These are phyloP conservation scores for Tupaia tana DNA, from an alignment of 2,113 vertebrate species.

Conservation along the genomic window DNA sequence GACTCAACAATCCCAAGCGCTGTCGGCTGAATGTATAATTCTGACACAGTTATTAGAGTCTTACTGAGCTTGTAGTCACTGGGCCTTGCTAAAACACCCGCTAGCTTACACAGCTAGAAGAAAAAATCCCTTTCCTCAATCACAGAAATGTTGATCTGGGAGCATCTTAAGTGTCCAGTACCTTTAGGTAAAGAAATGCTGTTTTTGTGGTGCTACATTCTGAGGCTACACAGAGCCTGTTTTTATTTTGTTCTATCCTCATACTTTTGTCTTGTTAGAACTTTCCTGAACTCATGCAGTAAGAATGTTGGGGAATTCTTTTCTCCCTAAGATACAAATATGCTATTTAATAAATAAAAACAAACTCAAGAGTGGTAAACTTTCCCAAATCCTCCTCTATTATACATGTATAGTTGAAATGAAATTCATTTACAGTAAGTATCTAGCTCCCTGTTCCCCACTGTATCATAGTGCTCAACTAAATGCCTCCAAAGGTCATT, in stretches of 20 bases:
- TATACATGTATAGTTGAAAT: constrained; percentile 24
- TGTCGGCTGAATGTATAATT: constrained; percentile 38
- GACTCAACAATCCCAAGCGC: background rate
- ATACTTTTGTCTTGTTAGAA: background rate
- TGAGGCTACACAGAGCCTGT: no score
- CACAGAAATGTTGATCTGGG: background rate
- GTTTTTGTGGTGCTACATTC: no score
- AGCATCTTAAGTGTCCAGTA: background rate
- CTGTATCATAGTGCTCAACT: background rate
- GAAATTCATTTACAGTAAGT: constrained; percentile 40
- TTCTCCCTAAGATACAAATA: constrained; percentile 24
- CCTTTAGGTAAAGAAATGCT: background rate
- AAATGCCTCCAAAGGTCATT: background rate
- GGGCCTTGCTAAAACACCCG: background rate
- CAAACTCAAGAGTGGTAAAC: background rate
- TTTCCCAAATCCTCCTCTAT: background rate
- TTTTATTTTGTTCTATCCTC: background rate
- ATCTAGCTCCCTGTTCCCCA: background rate
- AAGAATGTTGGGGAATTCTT: background rate
- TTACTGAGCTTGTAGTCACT: background rate
- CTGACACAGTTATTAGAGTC: background rate
- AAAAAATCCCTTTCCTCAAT: background rate
- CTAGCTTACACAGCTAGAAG: constrained; percentile 12
- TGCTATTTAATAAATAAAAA: background rate
- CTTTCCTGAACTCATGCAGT: background rate